Evolutionary conservation across 2,113 vertebrate genomes (phyloP), one percentile per base, ranked within the genome.

Genomic region (Sisor rabdophorus): DNA sequence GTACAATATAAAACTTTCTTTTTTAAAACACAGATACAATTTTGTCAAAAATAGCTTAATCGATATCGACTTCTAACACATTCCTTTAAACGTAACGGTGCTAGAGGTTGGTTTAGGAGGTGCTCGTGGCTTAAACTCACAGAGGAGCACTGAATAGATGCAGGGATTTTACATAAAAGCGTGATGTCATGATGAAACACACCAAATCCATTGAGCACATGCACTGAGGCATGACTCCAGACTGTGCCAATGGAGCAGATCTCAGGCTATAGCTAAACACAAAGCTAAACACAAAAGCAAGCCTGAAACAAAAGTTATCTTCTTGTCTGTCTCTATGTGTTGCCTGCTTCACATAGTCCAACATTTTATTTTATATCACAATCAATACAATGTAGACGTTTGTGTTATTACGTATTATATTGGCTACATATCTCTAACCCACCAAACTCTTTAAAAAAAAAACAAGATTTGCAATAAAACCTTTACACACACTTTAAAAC

Each of bases 251-350:
- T 91, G 92, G 91, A 90, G 87, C 89, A 89, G 90, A 12, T 83
- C 83, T 68, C 74, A 87, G 87, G 87, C 87, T 87, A 72, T 19
- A 40, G 70, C 87, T 90, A 88, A 91, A 75, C 78, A 84, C 87
- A 85, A 89, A 40, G 70, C 87, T 90, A 89, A 91, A 75, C 78
- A 84, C 87, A 85, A 88, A 79, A 83, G 87, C 87, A 86, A 83
- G 85, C 54, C 80, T 86, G 84, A 84, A 91, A 94, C 80, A 93
- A 93, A 44, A 92, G 90, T 91, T 93, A 94, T 93, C 92, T 89
- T 91, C 87, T 83, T 80, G 93, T 95, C 93, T 94, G 93, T 90
- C 91, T 90, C 4, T 44, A 91, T 85, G 76, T 87, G 84, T 88
- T 87, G 87, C 71, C 80, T 79, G 73, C 84, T 80, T 82, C 80